Base-by-base conservation (phyloP, 1,140 invertebrate genomes). In the Drosophila subobscura region DNA sequence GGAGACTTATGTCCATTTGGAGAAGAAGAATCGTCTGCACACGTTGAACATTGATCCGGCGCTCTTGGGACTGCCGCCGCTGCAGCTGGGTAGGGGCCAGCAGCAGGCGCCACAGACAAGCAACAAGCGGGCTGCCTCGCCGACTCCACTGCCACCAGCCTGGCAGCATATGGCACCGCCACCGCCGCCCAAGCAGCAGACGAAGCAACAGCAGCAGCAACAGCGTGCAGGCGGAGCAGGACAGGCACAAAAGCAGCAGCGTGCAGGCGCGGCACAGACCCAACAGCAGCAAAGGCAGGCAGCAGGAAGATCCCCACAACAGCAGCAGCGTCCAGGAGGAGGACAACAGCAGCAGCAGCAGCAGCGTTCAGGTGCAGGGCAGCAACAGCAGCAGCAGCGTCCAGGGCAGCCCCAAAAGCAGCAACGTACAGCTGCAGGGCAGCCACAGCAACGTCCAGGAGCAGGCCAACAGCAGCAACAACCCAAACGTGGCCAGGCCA, bases 1-100 rank as follows among this genome's bases (percentile, higher is more conserved):
- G 1, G 77, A 91, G 14, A 91, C 77, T 54, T 93, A 92, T 68
- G 83, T 89, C 14, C 75, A 66, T 4, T 7, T 91, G 37, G 70
- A 79, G 29, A n/a, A 49, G 0, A 90, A 90, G 54, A 90, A 89
- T 72, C 75, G 78, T 5, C 44, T 91, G 23, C 49, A 46, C 0
- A 52, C 42, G 12, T 20, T 91, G 14, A 68, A 73, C 23, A 63
- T 91, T 5, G 90, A 91, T 60, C 79, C 85, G 0, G 10, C 56
- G 1, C 22, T 91, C n/a, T 37, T 91, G 51, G 90, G 89, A 0
- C 12, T 81, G n/a, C 72, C 67, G 16, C 29, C 53, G 6, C 65
- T 58, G 3, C 8, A 5, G 7, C 56, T 47, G 22, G 10, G 33
- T 1, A 66, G 68, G 20, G 20, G 52, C 5, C 75, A 71, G 45